Conservation (phyloP, 2,888 invertebrate genomes). For the Monoplex corrugatus region DNA sequence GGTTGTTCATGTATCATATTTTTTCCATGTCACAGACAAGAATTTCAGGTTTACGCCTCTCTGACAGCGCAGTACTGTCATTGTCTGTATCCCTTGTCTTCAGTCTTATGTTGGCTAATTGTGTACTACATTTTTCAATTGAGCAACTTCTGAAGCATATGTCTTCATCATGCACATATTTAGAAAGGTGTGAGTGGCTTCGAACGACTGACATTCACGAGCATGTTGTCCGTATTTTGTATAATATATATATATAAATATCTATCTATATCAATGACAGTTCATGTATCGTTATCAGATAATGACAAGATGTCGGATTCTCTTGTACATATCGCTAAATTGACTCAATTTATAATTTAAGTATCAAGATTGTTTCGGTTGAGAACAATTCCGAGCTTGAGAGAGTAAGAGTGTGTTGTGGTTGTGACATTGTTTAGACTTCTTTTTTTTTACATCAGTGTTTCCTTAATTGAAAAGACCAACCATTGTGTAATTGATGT, state of each 20-base stretch:
- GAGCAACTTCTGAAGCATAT: no score
- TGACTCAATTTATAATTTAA: constrained; percentile 34
- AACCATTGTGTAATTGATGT: no score
- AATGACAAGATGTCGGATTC: not conserved
- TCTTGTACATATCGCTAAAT: constrained; percentile 33
- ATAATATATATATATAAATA: not conserved
- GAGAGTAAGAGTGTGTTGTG: not conserved
- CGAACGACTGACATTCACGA: not conserved
- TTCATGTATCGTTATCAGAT: not conserved
- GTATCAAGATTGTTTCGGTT: not conserved
- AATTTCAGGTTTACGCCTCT: no score
- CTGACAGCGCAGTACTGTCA: no score
- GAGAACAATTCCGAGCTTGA: not conserved
- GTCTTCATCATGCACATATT: no score
- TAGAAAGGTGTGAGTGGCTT: not conserved
- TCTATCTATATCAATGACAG: constrained; percentile 13
- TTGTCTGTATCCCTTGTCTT: no score
- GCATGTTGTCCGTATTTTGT: constrained; percentile 14
- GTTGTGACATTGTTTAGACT: not conserved
- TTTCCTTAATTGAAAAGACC: not conserved
- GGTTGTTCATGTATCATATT: no score
- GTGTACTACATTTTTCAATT: no score
- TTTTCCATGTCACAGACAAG: no score
- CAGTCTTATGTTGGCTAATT: no score
- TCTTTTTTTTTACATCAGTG: no score